Evolutionary conservation across 2,888 invertebrate genomes (phyloP).

Genomic region (Mimachlamys varia): DNA sequence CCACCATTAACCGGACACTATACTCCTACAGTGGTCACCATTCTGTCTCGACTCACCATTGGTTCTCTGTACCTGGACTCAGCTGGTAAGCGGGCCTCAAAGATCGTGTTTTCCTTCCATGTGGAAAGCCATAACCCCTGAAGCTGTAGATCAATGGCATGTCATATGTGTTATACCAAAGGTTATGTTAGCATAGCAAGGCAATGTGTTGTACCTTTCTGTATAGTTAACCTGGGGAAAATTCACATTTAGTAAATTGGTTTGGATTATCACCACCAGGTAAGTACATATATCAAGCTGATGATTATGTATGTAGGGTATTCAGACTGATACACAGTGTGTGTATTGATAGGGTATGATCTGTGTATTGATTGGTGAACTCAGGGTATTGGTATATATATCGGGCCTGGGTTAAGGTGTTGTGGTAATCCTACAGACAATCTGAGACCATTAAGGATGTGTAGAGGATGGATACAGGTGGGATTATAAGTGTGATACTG

Average conservation of each 20-base stretch:
- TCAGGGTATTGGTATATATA: neutral
- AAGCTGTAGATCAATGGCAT: neutral
- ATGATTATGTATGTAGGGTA: neutral
- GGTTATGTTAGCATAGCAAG: constrained; percentile 7
- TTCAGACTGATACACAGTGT: neutral
- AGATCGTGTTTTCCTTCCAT: neutral
- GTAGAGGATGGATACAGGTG: neutral
- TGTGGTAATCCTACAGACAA: neutral
- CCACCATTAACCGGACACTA: neutral
- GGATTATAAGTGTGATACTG: neutral
- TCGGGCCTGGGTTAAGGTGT: neutral
- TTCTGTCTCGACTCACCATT: neutral
- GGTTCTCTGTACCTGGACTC: neutral
- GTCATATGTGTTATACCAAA: neutral
- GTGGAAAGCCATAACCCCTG: neutral
- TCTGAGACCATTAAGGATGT: neutral
- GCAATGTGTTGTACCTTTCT: neutral
- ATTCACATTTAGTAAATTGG: neutral
- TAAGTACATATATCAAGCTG: neutral
- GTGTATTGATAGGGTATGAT: neutral
- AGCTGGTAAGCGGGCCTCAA: neutral
- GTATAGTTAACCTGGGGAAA: neutral
- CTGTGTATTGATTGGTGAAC: constrained; percentile 14
- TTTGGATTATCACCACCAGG: neutral
- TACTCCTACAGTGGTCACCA: neutral